Percentiles rank a stretch among this genome's conserved stretches.
Conservation (phyloP, 2,888 invertebrate species). For the Microplitis manilae region DNA sequence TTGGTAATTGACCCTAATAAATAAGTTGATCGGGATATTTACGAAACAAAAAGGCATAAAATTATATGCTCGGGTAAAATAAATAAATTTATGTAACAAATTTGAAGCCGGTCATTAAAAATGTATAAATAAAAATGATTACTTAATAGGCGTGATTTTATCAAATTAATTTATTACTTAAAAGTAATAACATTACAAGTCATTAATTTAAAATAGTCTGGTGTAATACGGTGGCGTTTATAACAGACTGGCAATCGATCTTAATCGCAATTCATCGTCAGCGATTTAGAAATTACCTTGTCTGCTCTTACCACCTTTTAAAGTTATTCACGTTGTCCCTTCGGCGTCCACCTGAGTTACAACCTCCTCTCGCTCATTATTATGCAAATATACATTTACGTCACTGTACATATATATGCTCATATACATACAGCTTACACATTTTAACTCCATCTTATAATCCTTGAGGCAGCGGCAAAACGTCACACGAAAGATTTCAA, state of each 20-base stretch:
- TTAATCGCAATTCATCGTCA: conserved; percentile 15
- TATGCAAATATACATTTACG: conserved; percentile 47
- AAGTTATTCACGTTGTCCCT: conserved; percentile 4
- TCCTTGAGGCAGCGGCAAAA: conserved; percentile 28
- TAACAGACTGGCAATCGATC: neutral
- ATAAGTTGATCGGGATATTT: too few relatives aligned
- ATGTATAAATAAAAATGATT: neutral
- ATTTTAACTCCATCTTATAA: conserved; percentile 30
- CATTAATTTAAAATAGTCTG: conserved; percentile 1
- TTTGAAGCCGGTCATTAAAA: neutral
- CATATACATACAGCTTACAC: conserved; percentile 10
- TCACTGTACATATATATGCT: conserved; percentile 1
- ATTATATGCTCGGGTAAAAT: too few relatives aligned
- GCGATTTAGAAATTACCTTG: conserved; percentile 47
- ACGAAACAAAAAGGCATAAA: too few relatives aligned
- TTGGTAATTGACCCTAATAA: too few relatives aligned
- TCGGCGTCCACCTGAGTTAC: conserved; percentile 29
- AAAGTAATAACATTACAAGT: neutral
- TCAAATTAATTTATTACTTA: neutral
- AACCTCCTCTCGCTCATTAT: conserved; percentile 43
- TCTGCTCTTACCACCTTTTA: conserved; percentile 14
- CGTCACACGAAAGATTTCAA: conserved; percentile 8
- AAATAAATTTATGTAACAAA: too few relatives aligned
- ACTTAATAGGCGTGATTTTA: neutral
- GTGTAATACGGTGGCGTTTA: neutral